Conservation (phyloP, 2,888 invertebrate species). For the Actias luna region DNA sequence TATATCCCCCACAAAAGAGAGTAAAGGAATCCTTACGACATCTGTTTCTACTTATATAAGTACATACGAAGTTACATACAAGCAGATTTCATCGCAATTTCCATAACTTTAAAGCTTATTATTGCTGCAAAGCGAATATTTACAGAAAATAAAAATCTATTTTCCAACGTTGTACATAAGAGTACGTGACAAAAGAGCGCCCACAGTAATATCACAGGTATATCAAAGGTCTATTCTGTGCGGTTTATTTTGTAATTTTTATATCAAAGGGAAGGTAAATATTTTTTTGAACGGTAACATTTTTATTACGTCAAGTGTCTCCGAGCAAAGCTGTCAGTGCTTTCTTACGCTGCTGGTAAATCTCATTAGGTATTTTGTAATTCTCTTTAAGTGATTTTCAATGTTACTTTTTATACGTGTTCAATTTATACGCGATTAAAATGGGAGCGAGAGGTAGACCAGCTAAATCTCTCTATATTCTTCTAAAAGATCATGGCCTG, state of each 20-base stretch:
- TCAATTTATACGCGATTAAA: too few species aligned
- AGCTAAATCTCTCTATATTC: too few species aligned
- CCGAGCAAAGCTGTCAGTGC: neutral
- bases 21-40: too few species aligned
- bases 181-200: neutral
- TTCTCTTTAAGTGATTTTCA: neutral
- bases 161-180: neutral
- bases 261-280: slow-evolving; percentile 4
- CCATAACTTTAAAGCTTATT: neutral
- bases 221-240: slow-evolving; percentile 5
- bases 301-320: slow-evolving; percentile 1
- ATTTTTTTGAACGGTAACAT: slow-evolving; percentile 5
- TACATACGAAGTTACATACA: neutral
- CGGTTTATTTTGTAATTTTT: neutral
- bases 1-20: too few species aligned
- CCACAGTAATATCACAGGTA: neutral
- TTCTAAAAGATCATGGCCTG: too few species aligned
- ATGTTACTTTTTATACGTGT: neutral
- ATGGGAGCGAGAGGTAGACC: too few species aligned
- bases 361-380: neutral
- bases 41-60: neutral
- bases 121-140: neutral
- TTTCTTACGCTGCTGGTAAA: neutral
- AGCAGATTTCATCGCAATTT: neutral
- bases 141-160: neutral